Evolutionary conservation across 2,888 invertebrate species (phyloP).

Genomic region (Pristionchus arcanus): DNA sequence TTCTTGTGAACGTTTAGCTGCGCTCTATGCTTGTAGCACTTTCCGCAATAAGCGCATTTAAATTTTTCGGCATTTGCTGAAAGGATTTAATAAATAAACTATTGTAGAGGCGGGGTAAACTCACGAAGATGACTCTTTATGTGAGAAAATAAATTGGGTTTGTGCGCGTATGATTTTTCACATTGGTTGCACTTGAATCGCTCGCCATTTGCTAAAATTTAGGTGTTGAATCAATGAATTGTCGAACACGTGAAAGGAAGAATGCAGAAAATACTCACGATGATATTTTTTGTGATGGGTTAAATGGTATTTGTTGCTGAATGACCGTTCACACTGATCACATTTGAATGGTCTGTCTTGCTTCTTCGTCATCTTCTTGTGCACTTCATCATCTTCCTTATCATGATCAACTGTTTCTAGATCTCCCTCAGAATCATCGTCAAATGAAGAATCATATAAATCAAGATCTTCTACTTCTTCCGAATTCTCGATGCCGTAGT

Average conservation of each 20-base stretch:
- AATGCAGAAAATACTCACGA: background rate
- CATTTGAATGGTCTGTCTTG: background rate
- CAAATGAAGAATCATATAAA: background rate
- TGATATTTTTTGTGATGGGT: background rate
- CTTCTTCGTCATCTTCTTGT: too few species aligned
- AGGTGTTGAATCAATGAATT: too few species aligned
- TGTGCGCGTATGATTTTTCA: background rate
- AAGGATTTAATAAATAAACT: too few species aligned
- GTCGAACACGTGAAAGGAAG: too few species aligned
- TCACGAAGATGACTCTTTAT: background rate
- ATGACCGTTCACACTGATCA: background rate
- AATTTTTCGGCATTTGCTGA: too few species aligned
- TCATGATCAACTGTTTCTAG: background rate
- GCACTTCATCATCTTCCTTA: background rate
- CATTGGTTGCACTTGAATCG: background rate
- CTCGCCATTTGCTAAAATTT: background rate
- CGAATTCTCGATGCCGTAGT: too few species aligned
- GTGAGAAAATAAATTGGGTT: background rate
- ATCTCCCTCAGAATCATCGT: background rate
- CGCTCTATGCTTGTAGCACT: too few species aligned
- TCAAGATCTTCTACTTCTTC: background rate
- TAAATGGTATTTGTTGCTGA: background rate
- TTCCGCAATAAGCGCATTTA: too few species aligned
- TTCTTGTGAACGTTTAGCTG: too few species aligned
- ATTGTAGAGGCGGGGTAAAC: background rate